Percentiles rank a stretch among this genome's conserved stretches.
phyloP scores from a whole-genome alignment of 2,797 vertebrate species.

The Buphagus erythrorhynchus region DNA sequence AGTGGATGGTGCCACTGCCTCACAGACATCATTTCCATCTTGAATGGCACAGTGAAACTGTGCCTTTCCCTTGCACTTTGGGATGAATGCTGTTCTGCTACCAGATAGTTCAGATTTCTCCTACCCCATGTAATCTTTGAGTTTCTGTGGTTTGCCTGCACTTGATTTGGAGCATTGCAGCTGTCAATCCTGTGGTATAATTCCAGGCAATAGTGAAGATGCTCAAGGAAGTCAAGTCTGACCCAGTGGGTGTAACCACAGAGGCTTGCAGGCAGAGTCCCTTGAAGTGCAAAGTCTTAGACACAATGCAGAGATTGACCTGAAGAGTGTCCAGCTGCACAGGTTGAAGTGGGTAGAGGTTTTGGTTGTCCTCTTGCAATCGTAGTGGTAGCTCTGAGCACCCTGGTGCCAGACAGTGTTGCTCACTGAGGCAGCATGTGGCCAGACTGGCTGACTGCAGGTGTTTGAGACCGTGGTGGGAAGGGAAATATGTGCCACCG shows the following conservation, averaged over 20 bases:
- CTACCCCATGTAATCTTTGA: background rate
- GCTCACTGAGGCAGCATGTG: background rate
- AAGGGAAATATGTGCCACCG: background rate
- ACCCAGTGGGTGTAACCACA: background rate
- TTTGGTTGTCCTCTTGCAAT: background rate
- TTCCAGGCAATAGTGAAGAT: background rate
- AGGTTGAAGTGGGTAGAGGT: background rate
- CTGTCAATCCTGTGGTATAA: background rate
- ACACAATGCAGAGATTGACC: background rate
- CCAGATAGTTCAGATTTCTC: background rate
- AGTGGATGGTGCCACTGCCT: background rate
- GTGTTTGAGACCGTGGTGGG: background rate
- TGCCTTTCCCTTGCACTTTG: background rate
- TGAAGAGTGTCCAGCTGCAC: background rate
- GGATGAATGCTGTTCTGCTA: background rate
- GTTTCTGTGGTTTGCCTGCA: background rate
- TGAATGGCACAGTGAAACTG: background rate
- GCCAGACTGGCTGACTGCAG: background rate
- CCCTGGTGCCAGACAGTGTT: background rate
- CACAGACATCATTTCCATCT: background rate
- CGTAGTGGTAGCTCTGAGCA: background rate
- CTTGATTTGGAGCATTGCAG: background rate
- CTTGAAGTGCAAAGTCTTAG: background rate
- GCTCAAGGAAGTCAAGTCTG: background rate
- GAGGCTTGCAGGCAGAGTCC: background rate